phyloP scores from a whole-genome alignment of 2,113 vertebrate species.

The Uropsilus gracilis region DNA sequence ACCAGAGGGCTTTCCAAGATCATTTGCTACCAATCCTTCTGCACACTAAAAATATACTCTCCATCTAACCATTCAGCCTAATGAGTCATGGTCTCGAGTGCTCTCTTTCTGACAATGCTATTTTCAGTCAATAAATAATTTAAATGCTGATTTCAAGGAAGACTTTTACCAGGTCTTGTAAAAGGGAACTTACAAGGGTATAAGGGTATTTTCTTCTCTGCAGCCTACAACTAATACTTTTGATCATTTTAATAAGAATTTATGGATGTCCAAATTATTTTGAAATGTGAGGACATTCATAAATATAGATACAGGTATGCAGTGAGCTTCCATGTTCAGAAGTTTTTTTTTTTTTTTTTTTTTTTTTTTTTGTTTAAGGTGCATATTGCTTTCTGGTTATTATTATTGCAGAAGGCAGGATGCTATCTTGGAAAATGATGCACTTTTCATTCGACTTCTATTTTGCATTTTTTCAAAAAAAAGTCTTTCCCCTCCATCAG shows the following conservation, averaged over 20 bases:
- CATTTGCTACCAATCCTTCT: not conserved
- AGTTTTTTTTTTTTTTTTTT: slow-evolving; percentile 6
- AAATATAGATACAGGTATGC: not conserved
- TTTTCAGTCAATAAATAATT: slow-evolving; percentile 9
- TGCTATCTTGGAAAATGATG: not conserved
- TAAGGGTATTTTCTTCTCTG: not conserved
- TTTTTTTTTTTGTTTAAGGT: not conserved
- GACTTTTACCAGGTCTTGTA: slow-evolving; percentile 19
- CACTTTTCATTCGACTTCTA: slow-evolving; percentile 44
- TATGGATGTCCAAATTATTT: slow-evolving; percentile 12
- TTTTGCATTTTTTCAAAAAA: not conserved
- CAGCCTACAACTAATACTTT: slow-evolving; percentile 13
- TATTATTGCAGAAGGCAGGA: slow-evolving; percentile 32
- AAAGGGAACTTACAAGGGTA: not conserved
- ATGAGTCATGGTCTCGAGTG: slow-evolving; percentile 1
- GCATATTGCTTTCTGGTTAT: not conserved
- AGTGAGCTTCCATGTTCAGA: not conserved
- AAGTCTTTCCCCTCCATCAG: slow-evolving; percentile 12
- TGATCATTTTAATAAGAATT: slow-evolving; percentile 29
- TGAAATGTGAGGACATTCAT: not conserved
- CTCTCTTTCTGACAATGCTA: not conserved
- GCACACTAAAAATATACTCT: not conserved
- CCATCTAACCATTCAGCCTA: not conserved
- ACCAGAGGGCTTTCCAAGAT: not conserved
- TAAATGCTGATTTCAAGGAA: slow-evolving; percentile 45